Base-by-base conservation (phyloP, 2,113 vertebrate genomes). In the Merops nubicus region DNA sequence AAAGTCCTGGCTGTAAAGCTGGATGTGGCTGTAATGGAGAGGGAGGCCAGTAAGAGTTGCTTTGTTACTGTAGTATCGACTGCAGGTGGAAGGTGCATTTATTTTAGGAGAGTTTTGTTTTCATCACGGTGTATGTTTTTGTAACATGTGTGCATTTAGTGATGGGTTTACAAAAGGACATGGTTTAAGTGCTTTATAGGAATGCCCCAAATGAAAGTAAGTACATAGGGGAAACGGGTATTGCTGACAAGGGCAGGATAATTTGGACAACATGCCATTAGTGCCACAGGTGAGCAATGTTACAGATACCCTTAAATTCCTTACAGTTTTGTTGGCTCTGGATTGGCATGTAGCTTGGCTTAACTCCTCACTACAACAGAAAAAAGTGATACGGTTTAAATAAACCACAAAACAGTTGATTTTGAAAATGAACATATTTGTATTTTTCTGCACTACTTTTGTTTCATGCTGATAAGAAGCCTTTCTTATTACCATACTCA, bases 391-490 rank as follows among this genome's bases (percentile, higher is more conserved):
- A 1, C 22, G 23, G 18, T 76, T 76, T n/a, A 40, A 68, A 56
- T 50, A 91, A 68, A 60, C 68, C n/a, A 23, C 38, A 59, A 51
- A 70, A 16, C 29, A 6, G 18, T 38, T 31, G 7, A 72, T 85
- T 67, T 67, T 72, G 15, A 26, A 38, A 79, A 3, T 9, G 5
- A 36, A n/a, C 1, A 0, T 33, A 18, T 7, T 31, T 33, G 0
- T 1, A 36, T 64, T 91, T 83, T 80, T 79, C 26, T 80, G 12
- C 12, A 23, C 4, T 60, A 6, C 25, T 59, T 69, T 29, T 79
- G 29, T 75, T 90, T 79, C 40, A 31, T 26, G 3, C n/a, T 85
- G 70, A 34, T 78, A 70, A 54, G 12, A 45, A 68, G 9, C 23
- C 48, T 60, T 91, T 88, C 36, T 33, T 76, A 2, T 86, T 83